Percentiles rank a stretch among this genome's conserved stretches.
Evolutionary conservation across 2,888 invertebrate species (phyloP).

Genomic region (Salticus scenicus): DNA sequence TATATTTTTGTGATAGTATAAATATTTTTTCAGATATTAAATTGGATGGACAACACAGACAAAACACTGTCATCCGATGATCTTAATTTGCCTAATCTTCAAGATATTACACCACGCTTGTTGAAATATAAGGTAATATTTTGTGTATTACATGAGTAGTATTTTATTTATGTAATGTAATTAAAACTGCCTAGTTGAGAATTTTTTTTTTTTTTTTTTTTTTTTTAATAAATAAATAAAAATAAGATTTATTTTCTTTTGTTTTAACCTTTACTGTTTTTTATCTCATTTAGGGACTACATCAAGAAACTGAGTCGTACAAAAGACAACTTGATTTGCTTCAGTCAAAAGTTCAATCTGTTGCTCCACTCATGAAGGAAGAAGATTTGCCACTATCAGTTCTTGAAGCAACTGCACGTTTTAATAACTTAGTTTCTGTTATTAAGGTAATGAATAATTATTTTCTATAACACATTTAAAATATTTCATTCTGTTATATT

Average conservation of each 20-base stretch:
- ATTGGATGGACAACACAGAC: constrained; percentile 90
- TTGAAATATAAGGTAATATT: constrained; percentile 79
- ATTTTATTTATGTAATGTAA: too few species aligned
- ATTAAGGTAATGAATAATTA: constrained; percentile 39
- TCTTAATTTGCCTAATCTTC: constrained; percentile 80
- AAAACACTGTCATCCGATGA: constrained; percentile 77
- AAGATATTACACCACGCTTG: constrained; percentile 88
- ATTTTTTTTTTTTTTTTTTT: too few species aligned
- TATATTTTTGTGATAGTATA: too few species aligned
- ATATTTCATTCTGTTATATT: too few species aligned
- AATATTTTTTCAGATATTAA: constrained; percentile 78
- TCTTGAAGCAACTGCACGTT: constrained; percentile 59
- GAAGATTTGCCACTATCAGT: constrained; percentile 54
- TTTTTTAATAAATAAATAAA: too few species aligned
- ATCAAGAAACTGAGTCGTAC: constrained; percentile 92
- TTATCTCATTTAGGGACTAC: constrained; percentile 79
- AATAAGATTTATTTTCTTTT: too few species aligned
- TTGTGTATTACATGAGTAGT: too few species aligned
- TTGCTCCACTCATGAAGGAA: constrained; percentile 76
- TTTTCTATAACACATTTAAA: too few species aligned
- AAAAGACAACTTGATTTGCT: constrained; percentile 93
- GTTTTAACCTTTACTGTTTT: too few species aligned
- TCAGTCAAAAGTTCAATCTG: constrained; percentile 87
- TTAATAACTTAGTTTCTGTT: constrained; percentile 32
- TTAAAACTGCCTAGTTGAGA: too few species aligned